A percentile compares a stretch with the other conserved stretches of the same genome.
Conservation (phyloP, 2,888 invertebrate genomes). For the Tetanocera ferruginea region DNA sequence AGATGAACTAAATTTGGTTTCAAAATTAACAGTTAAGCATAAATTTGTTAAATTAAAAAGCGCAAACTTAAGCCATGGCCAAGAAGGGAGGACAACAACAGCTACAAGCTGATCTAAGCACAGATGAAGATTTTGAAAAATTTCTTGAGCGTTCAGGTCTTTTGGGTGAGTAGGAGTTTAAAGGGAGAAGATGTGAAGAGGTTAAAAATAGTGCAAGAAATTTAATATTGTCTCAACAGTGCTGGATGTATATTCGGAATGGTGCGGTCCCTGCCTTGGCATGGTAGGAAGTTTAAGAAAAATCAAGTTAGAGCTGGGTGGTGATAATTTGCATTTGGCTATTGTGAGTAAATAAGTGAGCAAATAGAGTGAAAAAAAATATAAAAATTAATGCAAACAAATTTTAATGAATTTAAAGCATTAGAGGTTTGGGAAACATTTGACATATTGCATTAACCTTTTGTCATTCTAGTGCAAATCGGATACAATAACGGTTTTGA, state of each 20-base stretch:
- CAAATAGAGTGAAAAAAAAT: neutral
- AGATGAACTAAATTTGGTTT: neutral
- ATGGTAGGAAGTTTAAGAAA: slow-evolving; percentile 88
- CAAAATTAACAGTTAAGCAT: neutral
- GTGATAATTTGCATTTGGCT: slow-evolving; percentile 82
- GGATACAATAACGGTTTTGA: slow-evolving; percentile 80
- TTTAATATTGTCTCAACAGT: slow-evolving; percentile 70
- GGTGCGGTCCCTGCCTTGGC: slow-evolving; percentile 91
- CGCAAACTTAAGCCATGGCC: slow-evolving; percentile 70
- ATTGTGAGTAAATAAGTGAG: slow-evolving; percentile 65
- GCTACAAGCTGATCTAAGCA: slow-evolving; percentile 83
- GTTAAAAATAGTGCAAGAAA: neutral
- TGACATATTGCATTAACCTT: too few species aligned
- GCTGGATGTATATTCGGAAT: slow-evolving; percentile 89
- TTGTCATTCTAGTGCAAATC: slow-evolving; percentile 72
- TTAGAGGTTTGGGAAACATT: too few species aligned
- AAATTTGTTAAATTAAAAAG: neutral
- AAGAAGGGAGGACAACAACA: slow-evolving; percentile 84
- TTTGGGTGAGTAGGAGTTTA: slow-evolving; percentile 73
- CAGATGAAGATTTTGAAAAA: slow-evolving; percentile 88
- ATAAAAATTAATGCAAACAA: too few species aligned
- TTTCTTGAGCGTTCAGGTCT: slow-evolving; percentile 83
- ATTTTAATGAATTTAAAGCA: neutral
- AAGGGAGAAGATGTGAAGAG: neutral
- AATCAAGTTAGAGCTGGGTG: slow-evolving; percentile 89